Conservation (phyloP, 2,888 invertebrate genomes). For the Pegoplata infirma region DNA sequence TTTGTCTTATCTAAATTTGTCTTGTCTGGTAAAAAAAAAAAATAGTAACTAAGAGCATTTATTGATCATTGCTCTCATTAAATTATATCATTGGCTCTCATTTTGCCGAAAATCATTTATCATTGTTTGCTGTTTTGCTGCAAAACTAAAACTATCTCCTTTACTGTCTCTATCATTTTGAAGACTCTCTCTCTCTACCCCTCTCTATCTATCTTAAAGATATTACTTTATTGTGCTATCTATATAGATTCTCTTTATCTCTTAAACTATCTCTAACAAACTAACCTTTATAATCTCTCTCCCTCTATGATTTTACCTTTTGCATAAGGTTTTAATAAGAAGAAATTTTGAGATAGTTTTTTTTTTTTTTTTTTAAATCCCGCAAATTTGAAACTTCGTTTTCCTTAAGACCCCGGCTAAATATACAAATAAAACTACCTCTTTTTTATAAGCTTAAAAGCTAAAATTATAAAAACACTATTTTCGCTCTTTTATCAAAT, state of each 20-base stretch:
- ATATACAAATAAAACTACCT: too few relatives aligned
- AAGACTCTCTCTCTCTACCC: constrained; percentile 13
- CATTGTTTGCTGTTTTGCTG: constrained; percentile 23
- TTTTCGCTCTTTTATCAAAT: too few relatives aligned
- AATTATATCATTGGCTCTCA: not conserved
- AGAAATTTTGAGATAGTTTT: not conserved
- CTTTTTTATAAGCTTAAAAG: too few relatives aligned
- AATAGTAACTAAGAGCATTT: not conserved
- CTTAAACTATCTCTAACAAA: not conserved
- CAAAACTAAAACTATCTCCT: constrained; percentile 23
- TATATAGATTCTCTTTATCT: not conserved
- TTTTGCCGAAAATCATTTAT: not conserved
- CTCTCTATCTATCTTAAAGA: too few relatives aligned
- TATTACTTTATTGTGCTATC: not conserved
- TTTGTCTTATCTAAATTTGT: not conserved
- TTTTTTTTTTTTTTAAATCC: not conserved
- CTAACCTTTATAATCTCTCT: not conserved
- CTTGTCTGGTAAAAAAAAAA: too few relatives aligned
- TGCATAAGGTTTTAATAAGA: not conserved
- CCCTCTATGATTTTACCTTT: not conserved
- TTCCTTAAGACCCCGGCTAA: not conserved
- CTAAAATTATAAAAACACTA: not conserved
- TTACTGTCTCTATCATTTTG: constrained; percentile 4
- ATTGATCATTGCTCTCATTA: not conserved
- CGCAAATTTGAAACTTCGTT: not conserved